Base-by-base conservation (phyloP, 1,140 invertebrate species). In the Drosophila athabasca region DNA sequence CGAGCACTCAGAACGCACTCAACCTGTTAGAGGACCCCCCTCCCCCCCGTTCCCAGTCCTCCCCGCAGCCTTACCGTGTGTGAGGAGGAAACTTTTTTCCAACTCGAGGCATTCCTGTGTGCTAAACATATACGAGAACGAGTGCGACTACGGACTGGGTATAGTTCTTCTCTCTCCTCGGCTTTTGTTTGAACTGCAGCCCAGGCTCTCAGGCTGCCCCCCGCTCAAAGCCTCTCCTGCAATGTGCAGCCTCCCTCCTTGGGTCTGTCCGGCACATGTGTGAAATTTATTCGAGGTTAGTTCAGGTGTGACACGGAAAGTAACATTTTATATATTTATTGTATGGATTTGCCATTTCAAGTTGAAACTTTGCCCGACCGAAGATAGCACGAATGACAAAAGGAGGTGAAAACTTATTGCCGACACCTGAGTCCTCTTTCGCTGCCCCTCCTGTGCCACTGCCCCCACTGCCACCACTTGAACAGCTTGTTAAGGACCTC, bases 311-410 rank as follows among this genome's bases (percentile, higher is more conserved):
- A 89, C 83, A 88, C 71, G 79, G 70, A 78, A 76, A 66, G 83
- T 87, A 88, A 87, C 83, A 87, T 88, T 88, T 87, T 87, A 87
- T 87, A 87, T 87, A 87, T 87, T 87, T 87, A 87, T 87, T 87
- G 83, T 87, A 87, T 89, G 83, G 83, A 87, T 87, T 87, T 87
- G 71, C 84, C 79, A 87, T 83, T 87, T 87, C 71, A 88, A 87
- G 79, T 77, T 85, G 73, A 71, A 83, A 75, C 80, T 84, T 84
- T 58, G 64, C 60, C 67, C 68, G 71, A 59, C 74, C 59, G 61
- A 46, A 70, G 48, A 70, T 75, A 77, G 53, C 35, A 43, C 46
- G 31, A 62, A 70, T 59, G 65, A 69, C 71, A 76, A 74, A 76
- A 64, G 77, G 61, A 72, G 76, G 58, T 67, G 68, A 58, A 66